phyloP scores from a whole-genome alignment of 2,888 invertebrate genomes.

The Abrostola tripartita region DNA sequence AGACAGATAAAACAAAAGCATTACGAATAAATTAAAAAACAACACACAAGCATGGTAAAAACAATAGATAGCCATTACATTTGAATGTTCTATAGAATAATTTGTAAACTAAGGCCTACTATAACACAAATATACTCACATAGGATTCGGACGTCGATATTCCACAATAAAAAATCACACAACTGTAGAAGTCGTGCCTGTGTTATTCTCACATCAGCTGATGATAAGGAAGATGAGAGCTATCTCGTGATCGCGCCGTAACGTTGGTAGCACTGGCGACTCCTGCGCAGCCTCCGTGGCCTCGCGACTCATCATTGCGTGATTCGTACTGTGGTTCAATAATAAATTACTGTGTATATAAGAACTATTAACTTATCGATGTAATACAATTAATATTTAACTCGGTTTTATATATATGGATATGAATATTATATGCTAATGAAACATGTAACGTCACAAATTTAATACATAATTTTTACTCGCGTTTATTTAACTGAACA shows the following conservation, averaged over 20 bases:
- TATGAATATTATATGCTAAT: too few relatives aligned
- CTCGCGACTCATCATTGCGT: slow-evolving; percentile 67
- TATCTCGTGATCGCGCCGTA: slow-evolving; percentile 82
- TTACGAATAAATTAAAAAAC: slow-evolving; percentile 34
- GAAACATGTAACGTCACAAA: too few relatives aligned
- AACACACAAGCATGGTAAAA: slow-evolving; percentile 6
- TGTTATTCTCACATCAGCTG: slow-evolving; percentile 79
- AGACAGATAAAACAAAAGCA: slow-evolving; percentile 8
- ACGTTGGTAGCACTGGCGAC: slow-evolving; percentile 79
- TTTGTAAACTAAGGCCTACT: slow-evolving; percentile 3
- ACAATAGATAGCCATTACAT: slow-evolving; percentile 3
- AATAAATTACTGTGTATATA: slow-evolving; percentile 34
- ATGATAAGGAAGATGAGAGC: slow-evolving; percentile 83
- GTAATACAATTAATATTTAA: neutral
- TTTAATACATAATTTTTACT: too few relatives aligned
- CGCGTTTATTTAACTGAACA: too few relatives aligned
- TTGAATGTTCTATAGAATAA: neutral
- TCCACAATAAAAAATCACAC: slow-evolving; percentile 60
- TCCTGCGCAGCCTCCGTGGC: slow-evolving; percentile 80
- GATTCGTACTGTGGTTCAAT: slow-evolving; percentile 47
- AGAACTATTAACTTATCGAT: slow-evolving; percentile 17
- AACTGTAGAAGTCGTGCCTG: slow-evolving; percentile 62
- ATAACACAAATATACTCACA: slow-evolving; percentile 58
- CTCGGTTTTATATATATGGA: neutral
- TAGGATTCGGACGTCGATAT: slow-evolving; percentile 50